Percentiles rank a stretch among this genome's conserved stretches.
These are phyloP conservation scores for Volucella bombylans DNA, from an alignment of 2,888 invertebrate genomes.

Conservation along the genomic window DNA sequence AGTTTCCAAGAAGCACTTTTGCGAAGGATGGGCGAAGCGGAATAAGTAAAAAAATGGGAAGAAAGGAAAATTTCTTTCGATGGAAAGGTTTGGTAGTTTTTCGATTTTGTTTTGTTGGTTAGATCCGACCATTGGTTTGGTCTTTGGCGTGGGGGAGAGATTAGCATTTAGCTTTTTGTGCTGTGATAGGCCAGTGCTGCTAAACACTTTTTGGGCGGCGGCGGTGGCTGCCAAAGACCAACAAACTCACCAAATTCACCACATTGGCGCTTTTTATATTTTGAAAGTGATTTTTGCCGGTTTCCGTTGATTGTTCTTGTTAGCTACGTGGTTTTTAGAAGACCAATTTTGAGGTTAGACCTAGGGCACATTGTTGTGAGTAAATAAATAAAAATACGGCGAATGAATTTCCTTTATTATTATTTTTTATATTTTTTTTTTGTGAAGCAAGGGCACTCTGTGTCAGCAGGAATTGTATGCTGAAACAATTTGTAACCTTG, in stretches of 20 bases:
- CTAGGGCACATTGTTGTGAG: conserved; percentile 48
- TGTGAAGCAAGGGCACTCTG: conserved; percentile 42
- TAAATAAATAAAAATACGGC: background rate
- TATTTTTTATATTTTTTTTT: too few relatives aligned
- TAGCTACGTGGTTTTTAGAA: conserved; percentile 54
- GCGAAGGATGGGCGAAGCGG: too few relatives aligned
- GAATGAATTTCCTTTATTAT: background rate
- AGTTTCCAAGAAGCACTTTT: too few relatives aligned
- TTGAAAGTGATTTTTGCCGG: conserved; percentile 56
- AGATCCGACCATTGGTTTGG: conserved; percentile 35
- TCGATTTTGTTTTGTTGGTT: conserved; percentile 40
- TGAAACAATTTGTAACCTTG: conserved; percentile 59
- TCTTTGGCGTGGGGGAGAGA: background rate
- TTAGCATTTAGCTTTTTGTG: conserved; percentile 29
- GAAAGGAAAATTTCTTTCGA: conserved; percentile 12
- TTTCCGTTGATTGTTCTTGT: conserved; percentile 55
- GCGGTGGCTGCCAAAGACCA: conserved; percentile 15
- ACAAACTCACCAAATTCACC: conserved; percentile 54
- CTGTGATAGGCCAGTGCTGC: background rate
- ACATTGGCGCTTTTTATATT: conserved; percentile 58
- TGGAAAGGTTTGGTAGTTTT: background rate
- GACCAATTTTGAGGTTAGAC: conserved; percentile 64
- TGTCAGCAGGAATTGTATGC: conserved; percentile 32
- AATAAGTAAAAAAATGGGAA: too few relatives aligned
- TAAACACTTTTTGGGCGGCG: conserved; percentile 34